Percentiles rank a stretch among this genome's conserved stretches.
Evolutionary conservation across 2,888 invertebrate species (phyloP).

Genomic region (Andricus quercusramuli): DNA sequence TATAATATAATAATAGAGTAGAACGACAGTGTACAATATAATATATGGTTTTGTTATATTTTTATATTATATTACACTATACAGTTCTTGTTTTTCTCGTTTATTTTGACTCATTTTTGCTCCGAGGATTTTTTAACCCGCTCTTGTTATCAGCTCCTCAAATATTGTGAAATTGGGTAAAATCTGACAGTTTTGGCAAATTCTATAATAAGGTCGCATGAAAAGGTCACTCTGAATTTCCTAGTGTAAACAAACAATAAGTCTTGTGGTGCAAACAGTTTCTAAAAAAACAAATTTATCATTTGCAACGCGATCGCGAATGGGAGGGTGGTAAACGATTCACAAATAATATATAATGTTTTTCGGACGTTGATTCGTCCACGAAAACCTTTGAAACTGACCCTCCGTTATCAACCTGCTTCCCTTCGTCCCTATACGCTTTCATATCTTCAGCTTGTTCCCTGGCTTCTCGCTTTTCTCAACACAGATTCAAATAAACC

Average conservation of each 20-base stretch:
- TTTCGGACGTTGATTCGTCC: constrained; percentile 73
- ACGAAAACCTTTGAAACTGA: constrained; percentile 42
- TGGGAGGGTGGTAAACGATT: constrained; percentile 58
- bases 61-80: too few relatives aligned
- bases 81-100: too few relatives aligned
- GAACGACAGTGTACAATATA: too few relatives aligned
- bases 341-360: constrained; percentile 75
- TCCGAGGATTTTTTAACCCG: too few relatives aligned
- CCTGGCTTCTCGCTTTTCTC: constrained; percentile 22
- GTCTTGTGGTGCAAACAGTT: not conserved
- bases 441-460: constrained; percentile 8
- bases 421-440: constrained; percentile 21
- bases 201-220: too few relatives aligned
- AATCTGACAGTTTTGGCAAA: too few relatives aligned
- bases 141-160: too few relatives aligned
- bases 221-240: too few relatives aligned
- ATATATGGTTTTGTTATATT: too few relatives aligned
- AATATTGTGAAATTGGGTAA: too few relatives aligned
- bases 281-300: constrained; percentile 4
- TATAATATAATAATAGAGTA: too few relatives aligned
- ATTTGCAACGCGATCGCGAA: constrained; percentile 24
- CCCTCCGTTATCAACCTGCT: constrained; percentile 5
- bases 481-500: constrained; percentile 19
- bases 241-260: not conserved
- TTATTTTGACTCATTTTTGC: too few relatives aligned